Conservation (phyloP, 2,888 invertebrate species). For the Encarsia formosa region DNA sequence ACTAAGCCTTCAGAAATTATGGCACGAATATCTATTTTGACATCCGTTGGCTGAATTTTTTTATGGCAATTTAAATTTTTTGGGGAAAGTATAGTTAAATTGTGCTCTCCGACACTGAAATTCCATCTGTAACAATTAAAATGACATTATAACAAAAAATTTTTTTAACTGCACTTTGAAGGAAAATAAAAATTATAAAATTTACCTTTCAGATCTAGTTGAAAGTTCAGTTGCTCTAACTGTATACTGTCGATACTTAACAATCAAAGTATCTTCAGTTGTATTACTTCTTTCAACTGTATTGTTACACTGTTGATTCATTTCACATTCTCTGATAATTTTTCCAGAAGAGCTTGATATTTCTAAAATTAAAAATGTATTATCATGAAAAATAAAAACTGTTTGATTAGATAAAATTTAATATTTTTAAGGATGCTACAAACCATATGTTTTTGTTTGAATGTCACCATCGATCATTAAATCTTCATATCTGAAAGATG, state of each 20-base stretch:
- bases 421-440: slow-evolving; percentile 1
- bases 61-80: slow-evolving; percentile 52
- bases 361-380: slow-evolving; percentile 30
- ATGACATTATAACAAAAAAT: too few species aligned
- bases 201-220: slow-evolving; percentile 76
- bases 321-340: slow-evolving; percentile 74
- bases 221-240: slow-evolving; percentile 86
- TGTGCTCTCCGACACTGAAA: slow-evolving; percentile 89
- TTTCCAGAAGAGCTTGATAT: slow-evolving; percentile 71
- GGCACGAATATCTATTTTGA: slow-evolving; percentile 59
- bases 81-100: slow-evolving; percentile 61
- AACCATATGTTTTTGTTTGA: slow-evolving; percentile 79
- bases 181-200: slow-evolving; percentile 7
- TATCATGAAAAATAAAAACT: not conserved
- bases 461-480: slow-evolving; percentile 84
- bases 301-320: slow-evolving; percentile 66
- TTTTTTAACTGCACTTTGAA: too few species aligned
- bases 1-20: slow-evolving; percentile 71
- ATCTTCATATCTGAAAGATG: slow-evolving; percentile 83
- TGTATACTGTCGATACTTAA: slow-evolving; percentile 80
- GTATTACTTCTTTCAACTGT: slow-evolving; percentile 57
- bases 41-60: slow-evolving; percentile 25
- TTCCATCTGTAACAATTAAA: slow-evolving; percentile 70
- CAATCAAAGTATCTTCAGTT: slow-evolving; percentile 63
- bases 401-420: slow-evolving; percentile 4